These are phyloP conservation scores for Drosophila limbata DNA, from an alignment of 2,888 invertebrate genomes.

Conservation along the genomic window DNA sequence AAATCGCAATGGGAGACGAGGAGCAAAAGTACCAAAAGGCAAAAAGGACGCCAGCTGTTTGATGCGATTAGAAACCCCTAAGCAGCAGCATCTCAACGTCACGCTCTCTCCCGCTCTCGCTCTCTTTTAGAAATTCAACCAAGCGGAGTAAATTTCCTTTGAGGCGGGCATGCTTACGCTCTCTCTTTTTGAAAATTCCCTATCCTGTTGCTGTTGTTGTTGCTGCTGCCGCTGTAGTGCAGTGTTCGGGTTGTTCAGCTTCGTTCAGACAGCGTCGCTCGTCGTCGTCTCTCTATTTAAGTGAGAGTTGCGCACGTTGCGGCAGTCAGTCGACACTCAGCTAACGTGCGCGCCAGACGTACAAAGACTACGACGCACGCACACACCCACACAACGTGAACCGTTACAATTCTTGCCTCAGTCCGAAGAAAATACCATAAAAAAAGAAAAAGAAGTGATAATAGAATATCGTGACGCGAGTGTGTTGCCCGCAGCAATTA, in stretches of 20 bases:
- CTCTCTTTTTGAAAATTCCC: conserved; percentile 42
- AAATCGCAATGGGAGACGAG: conserved; percentile 31
- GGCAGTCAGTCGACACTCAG: conserved; percentile 79
- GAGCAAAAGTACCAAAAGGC: conserved; percentile 58
- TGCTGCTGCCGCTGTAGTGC: conserved; percentile 18
- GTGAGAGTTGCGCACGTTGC: conserved; percentile 77
- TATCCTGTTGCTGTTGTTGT: conserved; percentile 23
- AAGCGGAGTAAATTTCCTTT: conserved; percentile 61
- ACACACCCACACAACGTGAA: conserved; percentile 39
- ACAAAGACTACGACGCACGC: conserved; percentile 14
- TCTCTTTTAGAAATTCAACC: conserved; percentile 5
- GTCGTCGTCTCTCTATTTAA: conserved; percentile 65
- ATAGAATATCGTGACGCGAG: conserved; percentile 40
- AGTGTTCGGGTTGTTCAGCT: conserved; percentile 21
- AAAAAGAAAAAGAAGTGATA: conserved; percentile 43
- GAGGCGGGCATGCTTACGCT: conserved; percentile 26
- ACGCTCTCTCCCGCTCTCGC: conserved; percentile 14
- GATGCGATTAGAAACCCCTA: conserved; percentile 65
- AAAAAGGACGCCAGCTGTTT: conserved; percentile 69
- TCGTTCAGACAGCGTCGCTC: conserved; percentile 11
- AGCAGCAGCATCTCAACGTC: conserved; percentile 35
- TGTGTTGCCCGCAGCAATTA: conserved; percentile 44
- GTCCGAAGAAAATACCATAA: conserved; percentile 21
- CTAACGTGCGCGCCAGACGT: conserved; percentile 68
- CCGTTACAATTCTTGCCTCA: conserved; percentile 38